Evolutionary conservation across 2,113 vertebrate genomes (phyloP).

Genomic region (Neotoma lepida): DNA sequence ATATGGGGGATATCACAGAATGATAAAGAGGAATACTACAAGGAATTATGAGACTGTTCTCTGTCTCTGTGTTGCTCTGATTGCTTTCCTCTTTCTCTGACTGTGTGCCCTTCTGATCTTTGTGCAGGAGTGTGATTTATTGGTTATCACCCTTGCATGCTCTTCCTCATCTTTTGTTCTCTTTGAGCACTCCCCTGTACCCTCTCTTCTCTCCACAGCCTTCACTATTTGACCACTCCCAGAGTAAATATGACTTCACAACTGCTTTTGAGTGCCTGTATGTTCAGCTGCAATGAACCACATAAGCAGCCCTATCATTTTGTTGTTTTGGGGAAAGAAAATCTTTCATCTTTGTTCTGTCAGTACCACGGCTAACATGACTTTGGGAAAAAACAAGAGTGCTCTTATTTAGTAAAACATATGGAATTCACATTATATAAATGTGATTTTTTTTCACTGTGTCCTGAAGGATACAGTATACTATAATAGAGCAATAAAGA

Average conservation of each 20-base stretch:
- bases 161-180: neutral
- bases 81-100: neutral
- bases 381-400: neutral
- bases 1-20: neutral
- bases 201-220: neutral
- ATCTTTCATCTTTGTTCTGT: neutral
- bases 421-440: neutral
- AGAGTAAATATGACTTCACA: neutral
- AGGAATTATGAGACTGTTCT: neutral
- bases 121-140: neutral
- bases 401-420: slow-evolving; percentile 6
- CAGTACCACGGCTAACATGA: neutral
- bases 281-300: neutral
- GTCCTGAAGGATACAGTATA: neutral
- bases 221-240: neutral
- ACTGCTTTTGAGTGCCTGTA: neutral
- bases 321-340: neutral
- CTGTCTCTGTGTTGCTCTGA: neutral
- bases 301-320: neutral
- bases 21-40: neutral
- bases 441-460: neutral
- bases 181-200: accelerated
- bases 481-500: neutral
- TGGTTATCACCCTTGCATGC: neutral
- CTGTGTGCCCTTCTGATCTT: neutral